Base-by-base conservation (phyloP, 2,888 invertebrate genomes). In the Saturnia pavonia region DNA sequence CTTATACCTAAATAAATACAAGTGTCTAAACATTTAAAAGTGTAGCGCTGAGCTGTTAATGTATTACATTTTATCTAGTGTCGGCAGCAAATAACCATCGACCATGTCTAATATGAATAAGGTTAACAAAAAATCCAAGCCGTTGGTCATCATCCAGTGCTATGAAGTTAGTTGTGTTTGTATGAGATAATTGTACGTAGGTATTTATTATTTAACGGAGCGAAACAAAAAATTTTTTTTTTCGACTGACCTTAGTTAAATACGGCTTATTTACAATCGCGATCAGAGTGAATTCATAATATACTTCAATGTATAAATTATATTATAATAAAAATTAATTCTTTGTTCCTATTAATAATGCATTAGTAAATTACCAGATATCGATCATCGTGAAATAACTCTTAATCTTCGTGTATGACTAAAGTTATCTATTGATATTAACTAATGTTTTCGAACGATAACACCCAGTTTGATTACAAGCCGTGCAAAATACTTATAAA, bases 91-190 rank as follows among this genome's bases (percentile, higher is more conserved):
- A 66, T 69, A 63, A 71, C 45, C 57, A 63, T 60, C 63, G 68
- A 67, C 48, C 63, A 67, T 67, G 48, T 67, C 69, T 63, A 88
- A 77, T 76, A 92, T 91, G 90, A 92, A 90, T 88, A 91, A 84
- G 78, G 87, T 79, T 76, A 82, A 77, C 73, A 73, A 72, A 40
- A 89, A 88, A 82, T 85, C 88, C 22, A 94, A 94, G 82, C 95
- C 95, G 68, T 80, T 95, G 74, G 94, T 95, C 78, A 87, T 94
- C 71, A 92, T 95, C 78, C 95, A 95, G 84, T 95, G 95, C 81
- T 95, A 95, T 80, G 94, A 95, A 94, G 95, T 95, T 91, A 95
- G 95, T 94, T 54, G 25, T 54, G 25, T 65, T 65, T 65, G 65
- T 75, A 71, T 70, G 70, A 70, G 40, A 40, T 65, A 65, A 65